A percentile compares a stretch with the other conserved stretches of the same genome.
phyloP scores from a whole-genome alignment of 2,888 invertebrate species.

The Acanthococcus lagerstroemiae region DNA sequence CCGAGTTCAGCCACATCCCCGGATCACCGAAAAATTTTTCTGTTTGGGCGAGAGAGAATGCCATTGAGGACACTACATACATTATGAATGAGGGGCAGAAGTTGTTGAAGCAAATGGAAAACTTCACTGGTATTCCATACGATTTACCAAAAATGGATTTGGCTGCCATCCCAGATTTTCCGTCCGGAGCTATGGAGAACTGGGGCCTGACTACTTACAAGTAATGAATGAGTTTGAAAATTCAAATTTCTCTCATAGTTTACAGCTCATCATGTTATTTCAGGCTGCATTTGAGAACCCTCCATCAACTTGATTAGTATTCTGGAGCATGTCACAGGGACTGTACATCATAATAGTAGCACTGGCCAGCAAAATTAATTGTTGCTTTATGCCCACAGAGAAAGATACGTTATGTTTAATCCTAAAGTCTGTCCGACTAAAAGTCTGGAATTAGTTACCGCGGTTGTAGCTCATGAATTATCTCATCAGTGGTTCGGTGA shows the following conservation, averaged over 20 bases:
- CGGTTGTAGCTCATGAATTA: slow-evolving; percentile 69
- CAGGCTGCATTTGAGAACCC: too few species aligned
- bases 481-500: slow-evolving; percentile 98
- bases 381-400: too few species aligned
- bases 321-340: too few species aligned
- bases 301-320: too few species aligned
- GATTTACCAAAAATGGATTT: slow-evolving; percentile 56
- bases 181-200: slow-evolving; percentile 66
- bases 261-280: too few species aligned
- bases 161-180: slow-evolving; percentile 67
- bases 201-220: slow-evolving; percentile 58
- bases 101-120: slow-evolving; percentile 49
- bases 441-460: not conserved
- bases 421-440: not conserved
- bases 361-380: too few species aligned
- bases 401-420: slow-evolving; percentile 18
- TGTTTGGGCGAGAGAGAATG: slow-evolving; percentile 34
- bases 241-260: too few species aligned
- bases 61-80: slow-evolving; percentile 42
- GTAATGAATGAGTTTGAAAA: slow-evolving; percentile 41
- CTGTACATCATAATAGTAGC: too few species aligned
- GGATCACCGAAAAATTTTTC: slow-evolving; percentile 12
- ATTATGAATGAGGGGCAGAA: slow-evolving; percentile 50
- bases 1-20: slow-evolving; percentile 55
- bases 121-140: slow-evolving; percentile 51